Percentiles rank a stretch among this genome's conserved stretches.
Evolutionary conservation across 1,140 invertebrate species (phyloP).

Genomic region (Belonocnema kinseyi): DNA sequence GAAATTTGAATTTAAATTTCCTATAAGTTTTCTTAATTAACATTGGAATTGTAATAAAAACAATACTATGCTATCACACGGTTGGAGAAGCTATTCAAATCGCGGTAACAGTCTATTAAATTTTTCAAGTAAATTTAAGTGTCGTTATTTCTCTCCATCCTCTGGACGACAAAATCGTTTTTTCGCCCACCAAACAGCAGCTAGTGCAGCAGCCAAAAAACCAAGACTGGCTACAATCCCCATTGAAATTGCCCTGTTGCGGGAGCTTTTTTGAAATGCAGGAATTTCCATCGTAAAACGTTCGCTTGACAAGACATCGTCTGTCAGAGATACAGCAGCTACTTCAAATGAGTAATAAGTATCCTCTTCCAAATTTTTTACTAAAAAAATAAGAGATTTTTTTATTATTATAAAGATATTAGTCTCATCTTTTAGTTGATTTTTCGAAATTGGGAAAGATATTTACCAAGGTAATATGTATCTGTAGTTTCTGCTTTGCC

Average conservation of each 20-base stretch:
- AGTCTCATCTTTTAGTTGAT: background rate
- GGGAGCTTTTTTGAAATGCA: conserved; percentile 73
- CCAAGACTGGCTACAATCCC: conserved; percentile 78
- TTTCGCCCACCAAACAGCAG: conserved; percentile 79
- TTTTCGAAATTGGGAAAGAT: background rate
- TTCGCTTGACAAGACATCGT: conserved; percentile 77
- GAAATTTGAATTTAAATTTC: no score
- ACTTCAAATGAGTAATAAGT: conserved; percentile 82
- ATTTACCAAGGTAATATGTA: conserved; percentile 78
- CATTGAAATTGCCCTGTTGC: conserved; percentile 79
- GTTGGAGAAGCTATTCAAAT: background rate
- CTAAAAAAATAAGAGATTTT: conserved; percentile 61
- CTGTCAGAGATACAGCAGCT: conserved; percentile 76
- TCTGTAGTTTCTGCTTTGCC: conserved; percentile 80
- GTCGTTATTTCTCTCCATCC: conserved; percentile 59
- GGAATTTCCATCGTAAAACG: conserved; percentile 78
- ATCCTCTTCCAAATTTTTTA: conserved; percentile 81
- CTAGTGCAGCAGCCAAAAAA: conserved; percentile 77
- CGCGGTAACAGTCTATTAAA: background rate
- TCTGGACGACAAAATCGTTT: conserved; percentile 71
- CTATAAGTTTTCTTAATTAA: no score
- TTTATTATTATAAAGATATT: conserved; percentile 10
- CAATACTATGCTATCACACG: background rate
- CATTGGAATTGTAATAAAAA: background rate
- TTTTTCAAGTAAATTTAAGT: background rate